Evolutionary conservation across 2,888 invertebrate species (phyloP), one percentile per base, ranked within the genome.

Genomic region (Amphipyra berbera): DNA sequence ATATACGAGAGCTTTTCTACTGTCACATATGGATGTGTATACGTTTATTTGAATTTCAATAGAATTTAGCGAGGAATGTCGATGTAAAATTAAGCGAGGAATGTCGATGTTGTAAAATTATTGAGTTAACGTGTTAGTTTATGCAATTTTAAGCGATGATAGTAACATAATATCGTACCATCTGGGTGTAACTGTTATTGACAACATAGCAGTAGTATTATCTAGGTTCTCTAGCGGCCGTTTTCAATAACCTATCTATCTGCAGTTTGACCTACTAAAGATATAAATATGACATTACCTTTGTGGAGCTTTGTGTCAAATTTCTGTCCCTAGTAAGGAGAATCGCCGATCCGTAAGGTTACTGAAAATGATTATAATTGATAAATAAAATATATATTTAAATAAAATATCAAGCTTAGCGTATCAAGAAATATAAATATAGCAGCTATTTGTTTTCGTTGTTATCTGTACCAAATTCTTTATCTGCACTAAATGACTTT

Each of bases 1-100:
- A 61, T 63, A 58, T 46, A 56, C 35, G 9, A 37, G 53, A 78
- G 69, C 76, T 79, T 77, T 68, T 52, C 46, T 53, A 47, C 38
- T n/a, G 48, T 58, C 41, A 60, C 73, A 60, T 79, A 73, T 65
- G 65, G 56, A 53, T 46, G 42, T 53, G 33, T 37, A 53, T 57
- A 46, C 41, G 13, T 46, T 44, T 58, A 65, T 49, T 47, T 58
- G 13, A 54, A 54, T 42, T 47, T 8, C 14, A 35, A 1, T n/a
- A 7, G 14, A 13, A 27, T n/a, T 40, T 44, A 40, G 6, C 8
- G 14, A 27, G 33, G 10, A 38, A 54, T 42, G 47, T 42, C 21
- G 14, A 47, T 41, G 30, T n/a, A 7, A 14, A 13, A 27, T n/a
- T 40, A 41, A 40, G 6, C 8, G 14, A 27, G 33, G 10, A 38